A percentile compares a stretch with the other conserved stretches of the same genome.
Conservation (phyloP, 1,140 invertebrate genomes). For the Mycetomoellerius zeteki region DNA sequence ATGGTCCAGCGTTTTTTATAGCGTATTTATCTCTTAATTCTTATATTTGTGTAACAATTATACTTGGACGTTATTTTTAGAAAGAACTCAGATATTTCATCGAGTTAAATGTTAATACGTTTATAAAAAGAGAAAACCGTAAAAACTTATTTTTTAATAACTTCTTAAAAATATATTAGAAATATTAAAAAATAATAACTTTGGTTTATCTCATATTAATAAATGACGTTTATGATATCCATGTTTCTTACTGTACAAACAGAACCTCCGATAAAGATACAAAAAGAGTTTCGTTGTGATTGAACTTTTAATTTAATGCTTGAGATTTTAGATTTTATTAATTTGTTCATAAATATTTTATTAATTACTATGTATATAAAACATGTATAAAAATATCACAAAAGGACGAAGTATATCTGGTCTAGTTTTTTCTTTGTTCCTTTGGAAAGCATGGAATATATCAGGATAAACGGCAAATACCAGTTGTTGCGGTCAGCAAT, state of each 20-base stretch:
- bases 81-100: conserved; percentile 14
- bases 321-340: background rate
- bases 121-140: conserved; percentile 11
- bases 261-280: background rate
- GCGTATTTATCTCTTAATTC: conserved; percentile 29
- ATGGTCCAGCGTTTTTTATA: conserved; percentile 30
- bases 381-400: conserved; percentile 44
- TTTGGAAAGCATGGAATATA: background rate
- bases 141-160: conserved; percentile 39
- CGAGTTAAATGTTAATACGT: conserved; percentile 25
- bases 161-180: background rate
- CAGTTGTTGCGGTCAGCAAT: background rate
- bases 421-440: background rate
- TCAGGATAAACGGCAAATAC: background rate
- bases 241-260: background rate
- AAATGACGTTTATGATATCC: conserved; percentile 17
- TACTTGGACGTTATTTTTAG: conserved; percentile 25
- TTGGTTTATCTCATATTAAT: conserved; percentile 30
- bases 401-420: background rate
- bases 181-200: conserved; percentile 33
- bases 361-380: conserved; percentile 25
- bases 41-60: conserved; percentile 31
- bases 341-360: background rate
- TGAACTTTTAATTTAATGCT: background rate
- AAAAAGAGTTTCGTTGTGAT: background rate